Evolutionary conservation across 2,888 invertebrate genomes (phyloP).

Genomic region (Icerya purchasi): DNA sequence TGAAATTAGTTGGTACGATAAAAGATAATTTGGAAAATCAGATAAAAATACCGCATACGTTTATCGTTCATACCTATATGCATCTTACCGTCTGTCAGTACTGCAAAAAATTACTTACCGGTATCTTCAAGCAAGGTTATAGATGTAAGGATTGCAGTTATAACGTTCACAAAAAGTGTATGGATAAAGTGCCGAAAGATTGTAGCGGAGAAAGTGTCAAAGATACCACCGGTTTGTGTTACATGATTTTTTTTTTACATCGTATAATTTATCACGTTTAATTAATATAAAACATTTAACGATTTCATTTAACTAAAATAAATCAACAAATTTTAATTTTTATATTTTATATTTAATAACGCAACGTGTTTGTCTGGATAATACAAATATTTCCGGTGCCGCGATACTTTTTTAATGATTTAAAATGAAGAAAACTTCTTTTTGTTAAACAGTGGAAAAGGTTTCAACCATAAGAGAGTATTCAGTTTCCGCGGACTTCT

Average conservation of each 20-base stretch:
- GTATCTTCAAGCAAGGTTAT: conserved; percentile 85
- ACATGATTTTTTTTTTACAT: not conserved
- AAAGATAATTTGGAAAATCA: conserved; percentile 2
- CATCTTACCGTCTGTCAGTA: conserved; percentile 88
- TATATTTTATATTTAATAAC: too few relatives aligned
- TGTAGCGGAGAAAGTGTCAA: conserved; percentile 50
- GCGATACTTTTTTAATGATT: too few relatives aligned
- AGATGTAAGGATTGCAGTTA: conserved; percentile 95
- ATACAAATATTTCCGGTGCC: too few relatives aligned
- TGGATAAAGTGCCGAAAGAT: conserved; percentile 72
- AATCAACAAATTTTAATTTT: too few relatives aligned
- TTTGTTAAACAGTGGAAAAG: too few relatives aligned
- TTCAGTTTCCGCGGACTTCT: too few relatives aligned
- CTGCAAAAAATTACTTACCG: conserved; percentile 86
- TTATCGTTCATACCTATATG: conserved; percentile 89
- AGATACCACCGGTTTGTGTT: conserved; percentile 7
- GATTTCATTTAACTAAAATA: too few relatives aligned
- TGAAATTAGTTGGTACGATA: not conserved
- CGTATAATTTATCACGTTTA: not conserved
- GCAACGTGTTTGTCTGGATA: too few relatives aligned
- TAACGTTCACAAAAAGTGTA: conserved; percentile 86
- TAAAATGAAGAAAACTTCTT: too few relatives aligned
- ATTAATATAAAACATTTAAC: too few relatives aligned
- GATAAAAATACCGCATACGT: conserved; percentile 78
- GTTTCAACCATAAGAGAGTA: too few relatives aligned